Base-by-base conservation (phyloP, 2,113 vertebrate genomes). In the Telmatochromis bifrenatus region DNA sequence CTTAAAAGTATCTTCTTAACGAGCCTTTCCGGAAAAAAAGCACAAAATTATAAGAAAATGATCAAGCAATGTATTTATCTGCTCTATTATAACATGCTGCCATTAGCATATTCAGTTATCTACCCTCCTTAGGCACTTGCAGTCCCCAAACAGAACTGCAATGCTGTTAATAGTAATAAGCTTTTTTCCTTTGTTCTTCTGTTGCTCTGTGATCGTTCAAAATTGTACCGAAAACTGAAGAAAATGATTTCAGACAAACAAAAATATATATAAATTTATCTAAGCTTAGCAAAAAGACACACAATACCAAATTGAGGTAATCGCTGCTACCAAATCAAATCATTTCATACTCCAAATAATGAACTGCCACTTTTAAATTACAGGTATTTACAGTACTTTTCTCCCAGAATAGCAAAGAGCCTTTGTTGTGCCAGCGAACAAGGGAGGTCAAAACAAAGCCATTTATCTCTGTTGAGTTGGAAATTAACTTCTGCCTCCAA, bases 401-500 rank as follows among this genome's bases (percentile, higher is more conserved):
- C 85, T 91, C 70, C 14, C 9, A 35, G 54, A 90, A 93, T 90
- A 91, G 84, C 86, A 89, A 49, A 75, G 70, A 49, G 77, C 35
- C 82, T 92, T 93, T 93, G 91, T 93, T 94, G 86, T 90, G 87
- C 88, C 86, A 81, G 89, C 4, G 3, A 93, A 86, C 65, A n/a
- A 73, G 26, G 33, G 73, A 91, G 93, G 93, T 93, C 92, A 92
- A 87, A 87, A 90, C 90, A 91, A 93, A 92, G 93, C 93, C 88
- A 90, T 95, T 92, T 91, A 89, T 93, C 95, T 94, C 90, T 84
- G 90, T 84, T 93, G 91, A 92, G 91, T 77, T 89, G 92, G 93
- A 95, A 94, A 95, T 95, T 94, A 94, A 94, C 93, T 93, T 91
- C 87, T 91, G 88, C 92, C 93, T 93, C 77, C 53, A 0, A 93